These are phyloP conservation scores for Zaprionus davidi DNA, from an alignment of 1,140 invertebrate species.

Conservation along the genomic window DNA sequence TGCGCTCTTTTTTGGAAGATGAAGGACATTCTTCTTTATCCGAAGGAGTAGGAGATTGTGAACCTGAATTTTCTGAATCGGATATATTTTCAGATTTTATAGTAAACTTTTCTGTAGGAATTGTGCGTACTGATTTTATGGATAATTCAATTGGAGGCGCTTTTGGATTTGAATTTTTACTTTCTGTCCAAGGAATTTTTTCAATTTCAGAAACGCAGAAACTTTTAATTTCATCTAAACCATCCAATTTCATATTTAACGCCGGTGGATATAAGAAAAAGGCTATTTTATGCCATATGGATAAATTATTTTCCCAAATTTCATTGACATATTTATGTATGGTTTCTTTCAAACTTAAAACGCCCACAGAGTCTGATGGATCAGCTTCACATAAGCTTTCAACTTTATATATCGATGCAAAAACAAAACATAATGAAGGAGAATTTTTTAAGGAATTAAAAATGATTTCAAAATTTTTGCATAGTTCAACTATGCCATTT, in stretches of 20 bases:
- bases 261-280: conserved; percentile 39
- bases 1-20: too few relatives aligned
- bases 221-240: conserved; percentile 8
- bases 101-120: not conserved
- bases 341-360: conserved; percentile 33
- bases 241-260: conserved; percentile 25
- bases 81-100: conserved; percentile 19
- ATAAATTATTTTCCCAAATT: conserved; percentile 31
- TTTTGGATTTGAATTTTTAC: too few relatives aligned
- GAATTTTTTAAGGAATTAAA: conserved; percentile 34
- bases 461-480: conserved; percentile 29
- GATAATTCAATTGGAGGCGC: too few relatives aligned
- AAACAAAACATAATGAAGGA: conserved; percentile 25
- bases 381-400: conserved; percentile 3
- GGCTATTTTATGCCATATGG: conserved; percentile 34
- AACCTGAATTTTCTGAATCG: conserved; percentile 1
- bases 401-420: conserved; percentile 29
- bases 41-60: not conserved
- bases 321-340: conserved; percentile 10
- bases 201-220: conserved; percentile 27
- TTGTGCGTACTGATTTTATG: not conserved
- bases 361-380: not conserved
- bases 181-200: not conserved
- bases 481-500: conserved; percentile 14
- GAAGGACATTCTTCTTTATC: not conserved